These are phyloP conservation scores for Zaprionus bogoriensis DNA, from an alignment of 2,888 invertebrate species.

Conservation along the genomic window DNA sequence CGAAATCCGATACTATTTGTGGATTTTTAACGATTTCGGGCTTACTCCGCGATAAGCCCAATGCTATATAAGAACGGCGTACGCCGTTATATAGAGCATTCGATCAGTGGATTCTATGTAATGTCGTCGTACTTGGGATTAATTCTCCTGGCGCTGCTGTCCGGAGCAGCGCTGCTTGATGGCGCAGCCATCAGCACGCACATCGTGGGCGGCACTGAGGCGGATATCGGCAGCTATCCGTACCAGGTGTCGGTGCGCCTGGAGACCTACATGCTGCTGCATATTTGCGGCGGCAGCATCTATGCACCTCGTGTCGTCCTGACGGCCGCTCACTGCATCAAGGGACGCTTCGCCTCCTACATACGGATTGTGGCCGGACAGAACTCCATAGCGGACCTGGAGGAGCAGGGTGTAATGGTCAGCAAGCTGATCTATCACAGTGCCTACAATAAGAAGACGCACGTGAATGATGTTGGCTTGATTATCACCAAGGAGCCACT, in stretches of 20 bases:
- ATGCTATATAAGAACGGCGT: slow-evolving; percentile 47
- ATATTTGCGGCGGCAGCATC: slow-evolving; percentile 73
- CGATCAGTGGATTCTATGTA: slow-evolving; percentile 6
- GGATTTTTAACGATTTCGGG: slow-evolving; percentile 49
- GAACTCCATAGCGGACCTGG: slow-evolving; percentile 62
- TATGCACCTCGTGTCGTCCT: slow-evolving; percentile 56
- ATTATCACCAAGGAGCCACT: slow-evolving; percentile 84
- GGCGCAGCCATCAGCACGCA: slow-evolving; percentile 41
- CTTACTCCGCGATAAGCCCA: slow-evolving; percentile 48
- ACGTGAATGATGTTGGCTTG: slow-evolving; percentile 85
- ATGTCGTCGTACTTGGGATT: slow-evolving; percentile 46
- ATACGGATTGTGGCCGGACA: slow-evolving; percentile 71
- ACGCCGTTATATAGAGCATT: not conserved
- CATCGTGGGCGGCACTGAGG: slow-evolving; percentile 64
- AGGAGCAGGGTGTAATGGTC: slow-evolving; percentile 62
- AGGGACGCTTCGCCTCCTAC: slow-evolving; percentile 69
- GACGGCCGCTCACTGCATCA: slow-evolving; percentile 73
- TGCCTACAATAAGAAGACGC: slow-evolving; percentile 73
- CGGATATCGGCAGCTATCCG: slow-evolving; percentile 57
- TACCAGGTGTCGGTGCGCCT: slow-evolving; percentile 72
- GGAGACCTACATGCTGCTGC: slow-evolving; percentile 64
- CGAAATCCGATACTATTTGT: slow-evolving; percentile 56
- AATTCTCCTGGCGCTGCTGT: slow-evolving; percentile 26
- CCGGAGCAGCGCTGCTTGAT: slow-evolving; percentile 24
- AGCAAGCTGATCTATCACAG: slow-evolving; percentile 62